Evolutionary conservation across 2,888 invertebrate species (phyloP), one percentile per base, ranked within the genome.

Genomic region (Drosophila yooni): DNA sequence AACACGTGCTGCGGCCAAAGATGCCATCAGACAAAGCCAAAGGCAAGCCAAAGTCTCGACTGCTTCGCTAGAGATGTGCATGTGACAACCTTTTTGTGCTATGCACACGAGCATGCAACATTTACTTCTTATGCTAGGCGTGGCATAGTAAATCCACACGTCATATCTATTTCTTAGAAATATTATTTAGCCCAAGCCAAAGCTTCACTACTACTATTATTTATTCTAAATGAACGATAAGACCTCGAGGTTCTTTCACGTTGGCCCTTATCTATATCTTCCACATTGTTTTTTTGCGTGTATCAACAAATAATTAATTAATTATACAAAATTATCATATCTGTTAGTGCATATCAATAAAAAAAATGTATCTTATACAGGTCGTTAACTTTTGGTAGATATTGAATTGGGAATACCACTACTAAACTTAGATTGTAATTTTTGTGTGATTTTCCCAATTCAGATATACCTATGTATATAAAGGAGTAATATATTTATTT

Each of bases 1-100:
- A 76, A 84, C 85, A 85, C 89, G 89, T 87, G 88, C 87, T 74
- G 62, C 33, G 70, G 43, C 76, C 62, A 38, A 58, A 79, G 71
- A 75, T 78, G 78, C 56, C 70, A 64, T 56, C 52, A 52, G 59
- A 48, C 70, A 52, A 58, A 62, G 62, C 56, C 46, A 46, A 7
- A 46, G 54, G 57, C 57, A 57, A 43, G 21, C 46, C 46, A 38
- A n/a, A 38, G 46, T 31, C 31, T 52, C 25, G 29, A 46, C 25
- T 48, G 29, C 25, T 3, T n/a, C 13, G 29, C 58, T 58, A 61
- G 82, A 48, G 74, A 68, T 66, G 84, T 25, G 38, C 46, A 2
- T 43, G 61, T 70, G 65, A 48, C 31, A 18, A 13, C 13, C 18
- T 10, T 29, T 15, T 18, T 3, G 8, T 21, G 6, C 1, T 25